Evolutionary conservation across 1,140 invertebrate species (phyloP), one percentile per base, ranked within the genome.

Genomic region (Drosophila albomicans): DNA sequence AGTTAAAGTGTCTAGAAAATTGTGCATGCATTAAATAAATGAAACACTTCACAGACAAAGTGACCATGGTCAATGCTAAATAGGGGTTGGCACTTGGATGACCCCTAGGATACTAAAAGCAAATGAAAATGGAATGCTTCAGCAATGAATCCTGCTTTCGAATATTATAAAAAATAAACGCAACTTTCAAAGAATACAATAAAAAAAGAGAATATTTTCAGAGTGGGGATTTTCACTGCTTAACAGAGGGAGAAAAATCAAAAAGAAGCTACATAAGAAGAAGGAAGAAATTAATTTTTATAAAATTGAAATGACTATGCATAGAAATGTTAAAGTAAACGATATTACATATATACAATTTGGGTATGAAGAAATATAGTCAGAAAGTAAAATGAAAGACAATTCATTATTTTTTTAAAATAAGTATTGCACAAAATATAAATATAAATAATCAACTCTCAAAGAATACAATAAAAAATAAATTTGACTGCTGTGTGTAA

Each of bases 1-100:
- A 66, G 78, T 84, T 84, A 89, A 89, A 89, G 81, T 89, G 85
- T 89, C 85, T 90, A 89, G 86, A 82, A 89, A 89, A 89, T 89
- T 89, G 86, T 81, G 81, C 82, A 85, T 89, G 85, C 81, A 89
- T 89, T 89, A 89, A 89, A 89, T 89, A 89, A 89, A 89, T 89
- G 85, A 89, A 89, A 89, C 74, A 81, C 75, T 82, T 75, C n/a
- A 61, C 58, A 64, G 72, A 78, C 68, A 65, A 77, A 84, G 74
- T 84, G 80, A 81, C 85, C 82, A 73, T 57, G 80, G 68, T 64
- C 68, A 59, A 71, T 43, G 54, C 16, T 15, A 65, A 65, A 64
- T 64, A 56, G 73, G 61, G 67, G 61, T 65, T 75, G 73, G 48
- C 72, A 25, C 58, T 45, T 1, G 7, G 25, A 6, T 35, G 58